Base-by-base conservation (phyloP, 2,888 invertebrate species). In the Cosmia trapezina region DNA sequence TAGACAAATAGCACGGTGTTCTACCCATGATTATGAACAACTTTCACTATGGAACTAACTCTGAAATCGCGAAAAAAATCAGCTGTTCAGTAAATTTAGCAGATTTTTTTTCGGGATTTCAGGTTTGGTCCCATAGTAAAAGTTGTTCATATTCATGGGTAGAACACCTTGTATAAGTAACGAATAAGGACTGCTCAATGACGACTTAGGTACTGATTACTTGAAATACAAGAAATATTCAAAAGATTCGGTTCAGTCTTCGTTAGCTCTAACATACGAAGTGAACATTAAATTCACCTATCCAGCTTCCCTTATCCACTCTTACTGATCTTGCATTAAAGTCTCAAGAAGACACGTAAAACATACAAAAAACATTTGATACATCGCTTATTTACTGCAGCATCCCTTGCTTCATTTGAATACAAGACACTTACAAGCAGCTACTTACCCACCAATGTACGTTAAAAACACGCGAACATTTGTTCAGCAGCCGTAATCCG, bases 401-500 rank as follows among this genome's bases (percentile, higher is more conserved):
- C n/a, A 22, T 67, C 53, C 47, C 51, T 61, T 65, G 49, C 70
- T 54, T 33, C 43, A 63, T 83, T 69, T 80, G 56, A 75, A 75
- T 71, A 76, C 59, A 71, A 68, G 65, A 49, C 22, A 41, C 19
- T 59, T 11, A 57, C 41, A n/a, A 49, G 14, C 57, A 41, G 4
- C 43, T 64, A 61, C 65, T 71, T 65, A 62, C 33, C 61, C 53
- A 11, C 33, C 63, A 60, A 33, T 69, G 70, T 65, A 70, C 41
- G 37, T 56, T 57, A 64, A 57, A 70, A 66, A 60, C 47, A 53
- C 37, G 28, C 70, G 67, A 78, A 74, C 73, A 70, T 73, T 70
- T 62, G 69, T 56, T 64, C 74, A 71, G 77, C 66, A 75, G 70
- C 73, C 65, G 57, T 83, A 82, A 86, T 86, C 86, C 82, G 70